Percentiles rank a stretch among this genome's conserved stretches.
Evolutionary conservation across 2,113 vertebrate genomes (phyloP).

Genomic region (Nibea coibor): DNA sequence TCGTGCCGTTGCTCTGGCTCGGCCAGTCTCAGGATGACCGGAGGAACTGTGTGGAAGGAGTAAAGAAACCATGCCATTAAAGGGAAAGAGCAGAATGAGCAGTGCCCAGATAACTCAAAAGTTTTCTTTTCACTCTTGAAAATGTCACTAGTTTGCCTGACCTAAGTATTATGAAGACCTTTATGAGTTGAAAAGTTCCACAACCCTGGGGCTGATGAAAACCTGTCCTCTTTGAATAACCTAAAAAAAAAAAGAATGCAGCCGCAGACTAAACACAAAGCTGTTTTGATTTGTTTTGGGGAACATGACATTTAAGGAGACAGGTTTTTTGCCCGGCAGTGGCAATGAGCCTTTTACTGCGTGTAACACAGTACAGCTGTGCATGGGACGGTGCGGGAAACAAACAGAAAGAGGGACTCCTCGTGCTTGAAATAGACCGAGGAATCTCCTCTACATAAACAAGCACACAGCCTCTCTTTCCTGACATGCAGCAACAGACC

Average conservation of each 20-base stretch:
- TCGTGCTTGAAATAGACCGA: conserved; percentile 23
- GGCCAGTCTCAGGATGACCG: conserved; percentile 90
- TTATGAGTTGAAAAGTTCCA: conserved; percentile 24
- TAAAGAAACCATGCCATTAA: background rate
- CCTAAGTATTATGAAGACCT: background rate
- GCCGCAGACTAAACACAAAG: conserved; percentile 12
- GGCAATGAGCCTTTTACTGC: conserved; percentile 33
- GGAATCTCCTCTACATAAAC: conserved; percentile 28
- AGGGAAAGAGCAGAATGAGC: background rate
- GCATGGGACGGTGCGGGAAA: background rate
- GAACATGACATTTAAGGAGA: conserved; percentile 51
- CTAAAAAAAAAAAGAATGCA: conserved; percentile 16
- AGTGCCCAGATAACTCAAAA: background rate
- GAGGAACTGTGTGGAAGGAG: conserved; percentile 86
- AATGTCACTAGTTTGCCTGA: background rate
- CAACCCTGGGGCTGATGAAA: conserved; percentile 42
- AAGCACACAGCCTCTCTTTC: conserved; percentile 9
- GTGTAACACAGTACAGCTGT: conserved; percentile 26
- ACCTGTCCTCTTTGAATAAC: conserved; percentile 28
- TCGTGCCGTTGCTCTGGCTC: conserved; percentile 93
- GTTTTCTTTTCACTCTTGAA: background rate
- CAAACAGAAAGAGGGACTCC: conserved; percentile 24
- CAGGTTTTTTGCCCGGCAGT: conserved; percentile 39
- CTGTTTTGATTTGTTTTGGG: conserved; percentile 40
- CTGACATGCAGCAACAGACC: conserved; percentile 32